These are phyloP conservation scores for Toxostoma redivivum DNA, from an alignment of 2,113 vertebrate species.

Conservation along the genomic window DNA sequence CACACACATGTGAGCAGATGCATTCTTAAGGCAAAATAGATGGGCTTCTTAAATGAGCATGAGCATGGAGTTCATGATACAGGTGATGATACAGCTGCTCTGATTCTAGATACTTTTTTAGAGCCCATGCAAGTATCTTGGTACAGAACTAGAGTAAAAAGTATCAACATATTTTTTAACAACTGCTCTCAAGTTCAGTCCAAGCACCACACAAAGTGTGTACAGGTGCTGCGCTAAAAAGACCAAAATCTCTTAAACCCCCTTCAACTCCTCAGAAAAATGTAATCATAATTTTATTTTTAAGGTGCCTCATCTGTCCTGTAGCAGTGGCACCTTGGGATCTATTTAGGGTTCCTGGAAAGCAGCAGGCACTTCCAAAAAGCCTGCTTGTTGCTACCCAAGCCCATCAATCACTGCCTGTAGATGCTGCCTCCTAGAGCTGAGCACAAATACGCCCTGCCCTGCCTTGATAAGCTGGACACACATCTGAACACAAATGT, in stretches of 20 bases:
- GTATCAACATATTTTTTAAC: background rate
- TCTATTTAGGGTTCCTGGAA: background rate
- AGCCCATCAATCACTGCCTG: background rate
- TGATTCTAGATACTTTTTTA: background rate
- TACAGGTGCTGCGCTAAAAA: background rate
- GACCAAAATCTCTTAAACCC: background rate
- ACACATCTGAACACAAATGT: background rate
- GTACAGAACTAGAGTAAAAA: background rate
- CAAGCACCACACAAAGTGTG: background rate
- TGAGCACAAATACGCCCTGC: accelerated
- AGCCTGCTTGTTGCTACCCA: background rate
- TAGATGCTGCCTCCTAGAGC: background rate
- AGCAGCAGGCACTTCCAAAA: background rate
- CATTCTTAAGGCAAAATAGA: background rate
- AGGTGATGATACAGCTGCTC: background rate
- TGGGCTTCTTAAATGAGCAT: background rate
- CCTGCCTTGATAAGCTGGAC: background rate
- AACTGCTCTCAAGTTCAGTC: background rate
- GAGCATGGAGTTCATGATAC: background rate
- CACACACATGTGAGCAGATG: background rate
- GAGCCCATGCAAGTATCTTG: background rate
- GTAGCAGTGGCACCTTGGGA: background rate
- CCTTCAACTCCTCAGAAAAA: background rate
- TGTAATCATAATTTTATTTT: background rate
- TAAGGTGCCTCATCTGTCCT: background rate